phyloP scores from a whole-genome alignment of 2,113 vertebrate species.

The Anarrhichthys ocellatus region DNA sequence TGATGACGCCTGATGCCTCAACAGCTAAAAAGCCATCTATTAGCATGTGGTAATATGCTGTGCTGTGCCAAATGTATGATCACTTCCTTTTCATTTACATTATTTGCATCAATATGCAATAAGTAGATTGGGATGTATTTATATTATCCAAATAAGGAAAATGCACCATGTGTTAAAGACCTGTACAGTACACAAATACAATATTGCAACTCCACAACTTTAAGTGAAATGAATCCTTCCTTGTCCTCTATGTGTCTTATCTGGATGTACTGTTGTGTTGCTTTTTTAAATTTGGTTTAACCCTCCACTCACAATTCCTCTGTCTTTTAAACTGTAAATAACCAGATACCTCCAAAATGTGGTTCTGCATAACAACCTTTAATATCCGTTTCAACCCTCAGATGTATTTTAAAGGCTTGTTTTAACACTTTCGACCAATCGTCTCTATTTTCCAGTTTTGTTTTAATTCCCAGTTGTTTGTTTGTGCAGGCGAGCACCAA shows the following conservation, averaged over 20 bases:
- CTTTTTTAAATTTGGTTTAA: neutral
- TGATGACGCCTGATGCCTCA: slow-evolving; percentile 19
- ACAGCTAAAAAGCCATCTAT: slow-evolving; percentile 13
- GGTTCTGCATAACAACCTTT: neutral
- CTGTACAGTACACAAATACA: neutral
- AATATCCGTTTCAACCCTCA: neutral
- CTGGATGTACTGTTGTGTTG: neutral
- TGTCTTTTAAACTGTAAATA: neutral
- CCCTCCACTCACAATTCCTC: neutral
- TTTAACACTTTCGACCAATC: neutral
- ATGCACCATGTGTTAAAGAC: neutral
- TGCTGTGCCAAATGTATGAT: slow-evolving; percentile 1
- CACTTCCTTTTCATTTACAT: slow-evolving; percentile 12
- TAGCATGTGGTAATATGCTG: slow-evolving; percentile 3
- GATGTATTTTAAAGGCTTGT: slow-evolving; percentile 2
- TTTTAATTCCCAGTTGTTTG: neutral
- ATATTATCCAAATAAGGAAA: neutral
- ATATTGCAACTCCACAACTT: neutral
- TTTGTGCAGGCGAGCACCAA: neutral
- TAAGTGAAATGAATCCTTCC: neutral
- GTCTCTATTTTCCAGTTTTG: neutral
- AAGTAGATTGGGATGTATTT: neutral
- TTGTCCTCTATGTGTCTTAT: neutral
- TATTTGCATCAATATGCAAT: neutral
- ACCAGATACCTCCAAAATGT: neutral